Conservation (phyloP, 1,140 invertebrate species). For the Hyphantria cunea region DNA sequence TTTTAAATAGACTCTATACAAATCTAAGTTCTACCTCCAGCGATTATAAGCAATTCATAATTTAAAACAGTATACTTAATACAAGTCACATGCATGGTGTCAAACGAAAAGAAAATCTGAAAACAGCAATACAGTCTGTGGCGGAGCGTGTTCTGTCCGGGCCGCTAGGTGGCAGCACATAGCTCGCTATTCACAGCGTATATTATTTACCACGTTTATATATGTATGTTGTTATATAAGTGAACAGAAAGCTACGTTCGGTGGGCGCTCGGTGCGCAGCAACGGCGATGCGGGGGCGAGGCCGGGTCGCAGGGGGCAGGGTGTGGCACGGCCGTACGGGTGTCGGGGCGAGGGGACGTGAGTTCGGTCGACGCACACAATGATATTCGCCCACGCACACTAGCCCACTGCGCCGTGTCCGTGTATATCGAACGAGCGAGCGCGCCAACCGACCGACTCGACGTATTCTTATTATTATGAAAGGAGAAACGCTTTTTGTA, state of each 20-base stretch:
- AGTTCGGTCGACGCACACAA: conserved; percentile 22
- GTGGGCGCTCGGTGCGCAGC: conserved; percentile 41
- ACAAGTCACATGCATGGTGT: conserved; percentile 2
- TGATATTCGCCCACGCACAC: conserved; percentile 51
- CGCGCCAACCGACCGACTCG: conserved; percentile 72
- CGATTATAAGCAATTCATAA: neutral
- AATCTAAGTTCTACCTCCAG: conserved; percentile 3
- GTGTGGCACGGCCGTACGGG: conserved; percentile 17
- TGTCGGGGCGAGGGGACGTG: conserved; percentile 25
- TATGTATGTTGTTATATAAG: conserved; percentile 80
- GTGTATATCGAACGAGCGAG: conserved; percentile 63
- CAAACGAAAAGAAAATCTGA: conserved; percentile 55
- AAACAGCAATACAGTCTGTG: conserved; percentile 66
- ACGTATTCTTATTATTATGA: conserved; percentile 81
- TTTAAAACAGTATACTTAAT: conserved; percentile 1
- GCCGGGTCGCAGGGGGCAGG: conserved; percentile 33
- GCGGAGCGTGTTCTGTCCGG: conserved; percentile 48
- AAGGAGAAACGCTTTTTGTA: conserved; percentile 82
- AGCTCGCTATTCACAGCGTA: conserved; percentile 74
- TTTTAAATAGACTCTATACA: conserved; percentile 15
- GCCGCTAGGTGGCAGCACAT: conserved; percentile 79
- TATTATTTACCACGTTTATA: conserved; percentile 76
- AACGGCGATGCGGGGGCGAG: conserved; percentile 34
- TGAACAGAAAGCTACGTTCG: conserved; percentile 80
- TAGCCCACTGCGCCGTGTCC: conserved; percentile 46